Base-by-base conservation (phyloP, 1,140 invertebrate species). In the Aphidius gifuensis region DNA sequence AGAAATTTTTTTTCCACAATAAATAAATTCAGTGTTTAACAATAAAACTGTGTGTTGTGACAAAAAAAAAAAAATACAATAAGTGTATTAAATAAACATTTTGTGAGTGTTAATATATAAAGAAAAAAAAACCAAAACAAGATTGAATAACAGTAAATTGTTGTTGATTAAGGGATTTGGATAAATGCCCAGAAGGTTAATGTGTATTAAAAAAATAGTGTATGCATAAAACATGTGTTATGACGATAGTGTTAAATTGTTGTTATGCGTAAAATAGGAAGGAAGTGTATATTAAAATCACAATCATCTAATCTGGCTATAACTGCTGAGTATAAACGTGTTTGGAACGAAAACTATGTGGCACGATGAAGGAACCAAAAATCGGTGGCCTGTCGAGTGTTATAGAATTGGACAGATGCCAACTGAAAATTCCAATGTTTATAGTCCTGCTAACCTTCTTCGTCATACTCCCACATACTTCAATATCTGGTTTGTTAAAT, bases 291-390 rank as follows among this genome's bases (percentile, higher is more conserved):
- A 76, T 76, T 75, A 72, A 75, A 75, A 70, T 74, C 71, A 50
- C 64, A 65, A 54, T 60, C 45, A 59, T 66, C 68, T 70, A 74
- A 74, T 70, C 68, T 59, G 65, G 67, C 68, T 69, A 72, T 69
- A 70, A 74, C 70, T 68, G 66, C 60, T 65, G 68, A 62, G 44
- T 68, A 72, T 77, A 77, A 71, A 76, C 73, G 74, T 73, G 74
- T 72, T 64, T 64, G 68, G 70, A 72, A 71, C 74, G 73, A 77
- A 75, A 79, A 71, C 71, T 77, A 79, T 77, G 75, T 72, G 71
- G 76, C 65, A 73, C 61, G 74, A 79, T 77, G 77, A 77, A 64
- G 71, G 69, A 74, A 69, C 74, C 66, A 75, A 77, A 72, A 76
- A 74, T 74, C 71, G 74, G 74, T 73, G 75, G 74, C 70, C 73